Evolutionary conservation across 2,113 vertebrate genomes (phyloP), one percentile per base, ranked within the genome.

Genomic region (Australoheros scitulus): DNA sequence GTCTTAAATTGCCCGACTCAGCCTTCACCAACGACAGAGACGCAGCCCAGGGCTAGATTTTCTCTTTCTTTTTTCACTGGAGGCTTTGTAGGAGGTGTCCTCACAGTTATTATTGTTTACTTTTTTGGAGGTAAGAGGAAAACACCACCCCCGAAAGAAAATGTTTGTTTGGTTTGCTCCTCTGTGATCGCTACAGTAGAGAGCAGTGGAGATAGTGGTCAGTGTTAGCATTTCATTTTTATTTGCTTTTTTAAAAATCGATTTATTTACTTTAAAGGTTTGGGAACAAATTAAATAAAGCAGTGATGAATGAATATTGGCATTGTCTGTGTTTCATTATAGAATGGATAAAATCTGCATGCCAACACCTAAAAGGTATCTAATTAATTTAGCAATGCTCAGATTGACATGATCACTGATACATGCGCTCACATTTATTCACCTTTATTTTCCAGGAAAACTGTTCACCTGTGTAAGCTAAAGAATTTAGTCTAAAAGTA

Each of bases 61-160:
- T 7, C 3, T 32, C 2, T 32, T 0, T 0, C 2, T 61, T 9
- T 1, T 6, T 24, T 26, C 22, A 0, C 26, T 59, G 2, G 2
- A 10, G 4, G 3, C 10, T 0, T 56, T 22, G 10, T 1, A 0
- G 38, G 13, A 1, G n/a, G n/a, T 15, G 3, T 22, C 32, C 1
- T 65, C 36, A 6, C 0, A 14, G 2, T 0, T 43, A 24, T 7
- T 22, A 58, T 76, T 2, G 7, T 60, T 11, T 10, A 18, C 0
- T 24, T 2, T 60, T 60, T 18, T 14, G 1, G 1, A 83, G 59
- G 84, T 89, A 17, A 76, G 79, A 57, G 9, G n/a, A 55, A 32
- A 34, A 50, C 6, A 43, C 8, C 0, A 47, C 18, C 32, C 5
- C 61, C 2, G 2, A 38, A 20, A 24, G 6, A 47, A 11, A 60